Evolutionary conservation across 2,888 invertebrate genomes (phyloP).

Genomic region (Coremacera marginata): DNA sequence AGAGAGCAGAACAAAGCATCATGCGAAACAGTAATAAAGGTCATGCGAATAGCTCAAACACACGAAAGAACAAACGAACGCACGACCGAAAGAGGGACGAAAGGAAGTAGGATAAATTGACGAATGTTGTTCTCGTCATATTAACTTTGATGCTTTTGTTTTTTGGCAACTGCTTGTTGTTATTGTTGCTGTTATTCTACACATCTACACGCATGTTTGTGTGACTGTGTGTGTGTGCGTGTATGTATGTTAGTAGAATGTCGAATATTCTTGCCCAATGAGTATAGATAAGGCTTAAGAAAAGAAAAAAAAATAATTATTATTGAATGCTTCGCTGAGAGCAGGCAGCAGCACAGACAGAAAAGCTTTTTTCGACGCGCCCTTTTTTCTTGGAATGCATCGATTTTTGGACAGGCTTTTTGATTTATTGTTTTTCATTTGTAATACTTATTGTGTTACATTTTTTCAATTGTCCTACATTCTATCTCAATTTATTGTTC

Average conservation of each 20-base stretch:
- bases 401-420: not conserved
- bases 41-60: not conserved
- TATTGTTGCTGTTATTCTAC: not conserved
- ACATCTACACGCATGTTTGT: not conserved
- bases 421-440: not conserved
- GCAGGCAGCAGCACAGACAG: not conserved
- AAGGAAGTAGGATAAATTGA: too few species aligned
- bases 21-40: not conserved
- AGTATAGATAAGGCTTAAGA: not conserved
- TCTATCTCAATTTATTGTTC: not conserved
- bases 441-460: not conserved
- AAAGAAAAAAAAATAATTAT: not conserved
- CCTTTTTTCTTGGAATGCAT: slow-evolving; percentile 21
- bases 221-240: too few species aligned
- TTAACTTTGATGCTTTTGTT: not conserved
- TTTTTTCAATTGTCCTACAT: not conserved
- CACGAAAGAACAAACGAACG: not conserved
- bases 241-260: not conserved
- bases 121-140: slow-evolving; percentile 5
- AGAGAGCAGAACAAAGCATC: too few species aligned
- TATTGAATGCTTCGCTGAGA: not conserved
- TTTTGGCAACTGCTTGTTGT: not conserved
- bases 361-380: slow-evolving; percentile 39
- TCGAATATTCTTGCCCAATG: not conserved
- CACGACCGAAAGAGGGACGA: not conserved